phyloP scores from a whole-genome alignment of 92 coral and sea anemone genomes.

The Isaurus tuberculatus region DNA sequence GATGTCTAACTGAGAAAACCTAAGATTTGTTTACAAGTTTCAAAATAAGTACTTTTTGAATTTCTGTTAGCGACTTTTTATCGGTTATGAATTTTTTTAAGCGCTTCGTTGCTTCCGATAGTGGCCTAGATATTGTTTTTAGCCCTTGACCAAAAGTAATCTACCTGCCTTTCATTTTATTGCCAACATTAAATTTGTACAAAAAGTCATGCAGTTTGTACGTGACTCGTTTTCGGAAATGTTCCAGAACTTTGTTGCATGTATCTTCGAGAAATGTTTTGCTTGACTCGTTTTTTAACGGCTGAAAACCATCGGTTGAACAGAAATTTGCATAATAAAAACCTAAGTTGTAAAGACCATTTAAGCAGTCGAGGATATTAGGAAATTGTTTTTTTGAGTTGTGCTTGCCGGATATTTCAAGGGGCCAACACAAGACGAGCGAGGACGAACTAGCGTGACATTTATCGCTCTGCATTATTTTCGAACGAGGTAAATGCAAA shows the following conservation, averaged over 20 bases:
- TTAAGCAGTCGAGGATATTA: neutral
- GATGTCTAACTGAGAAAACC: neutral
- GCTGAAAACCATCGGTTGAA: neutral
- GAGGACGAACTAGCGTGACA: neutral
- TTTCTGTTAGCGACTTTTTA: neutral
- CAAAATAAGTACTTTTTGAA: neutral
- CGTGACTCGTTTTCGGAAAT: neutral
- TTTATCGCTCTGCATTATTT: neutral
- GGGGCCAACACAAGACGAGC: neutral
- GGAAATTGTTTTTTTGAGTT: neutral
- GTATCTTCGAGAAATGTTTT: neutral
- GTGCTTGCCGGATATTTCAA: neutral
- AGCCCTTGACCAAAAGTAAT: neutral
- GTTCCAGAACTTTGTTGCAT: neutral
- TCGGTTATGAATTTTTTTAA: neutral
- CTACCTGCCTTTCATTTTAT: neutral
- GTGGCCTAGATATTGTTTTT: neutral
- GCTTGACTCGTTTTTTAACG: constrained; percentile 6
- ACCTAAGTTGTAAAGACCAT: neutral
- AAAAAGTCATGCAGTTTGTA: neutral
- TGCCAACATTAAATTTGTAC: neutral
- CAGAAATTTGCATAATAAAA: constrained; percentile 4
- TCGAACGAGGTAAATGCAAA: neutral
- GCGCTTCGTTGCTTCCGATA: neutral
- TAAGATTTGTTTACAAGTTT: neutral